A percentile compares a stretch with the other conserved stretches of the same genome.
Evolutionary conservation across 2,113 vertebrate genomes (phyloP).

Genomic region (Caranx melampygus): DNA sequence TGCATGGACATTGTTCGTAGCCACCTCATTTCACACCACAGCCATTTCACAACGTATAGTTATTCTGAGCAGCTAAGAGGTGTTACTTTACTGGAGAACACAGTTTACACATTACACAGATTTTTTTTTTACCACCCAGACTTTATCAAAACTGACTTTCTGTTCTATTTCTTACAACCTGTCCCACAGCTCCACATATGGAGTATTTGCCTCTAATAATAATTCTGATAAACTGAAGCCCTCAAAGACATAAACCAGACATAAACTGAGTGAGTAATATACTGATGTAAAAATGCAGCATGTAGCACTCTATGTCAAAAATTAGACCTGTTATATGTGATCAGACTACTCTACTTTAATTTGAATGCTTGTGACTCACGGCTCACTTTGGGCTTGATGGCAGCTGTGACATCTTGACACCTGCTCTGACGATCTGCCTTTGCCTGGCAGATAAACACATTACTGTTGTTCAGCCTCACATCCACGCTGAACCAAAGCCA

Average conservation of each 20-base stretch:
- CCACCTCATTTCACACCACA: too few relatives aligned
- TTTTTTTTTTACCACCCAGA: too few relatives aligned
- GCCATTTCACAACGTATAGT: too few relatives aligned
- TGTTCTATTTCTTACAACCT: not conserved
- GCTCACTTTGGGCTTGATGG: slow-evolving; percentile 48
- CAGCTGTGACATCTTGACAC: slow-evolving; percentile 55
- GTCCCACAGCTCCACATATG: not conserved
- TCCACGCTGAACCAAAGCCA: slow-evolving; percentile 59
- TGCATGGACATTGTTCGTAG: too few relatives aligned
- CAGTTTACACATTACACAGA: too few relatives aligned
- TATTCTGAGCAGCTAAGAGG: too few relatives aligned
- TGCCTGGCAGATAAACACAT: slow-evolving; percentile 57
- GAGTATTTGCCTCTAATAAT: not conserved
- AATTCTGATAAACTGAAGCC: not conserved
- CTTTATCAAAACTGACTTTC: not conserved
- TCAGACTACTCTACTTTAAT: slow-evolving; percentile 41
- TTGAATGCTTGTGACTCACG: slow-evolving; percentile 51
- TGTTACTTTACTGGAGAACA: too few relatives aligned
- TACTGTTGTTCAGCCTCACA: slow-evolving; percentile 40
- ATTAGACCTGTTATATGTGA: slow-evolving; percentile 33
- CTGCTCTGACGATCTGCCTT: slow-evolving; percentile 53
- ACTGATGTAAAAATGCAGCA: slow-evolving; percentile 13
- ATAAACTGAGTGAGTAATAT: not conserved
- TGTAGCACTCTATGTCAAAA: slow-evolving; percentile 1
- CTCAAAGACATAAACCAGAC: too few relatives aligned